Conservation (phyloP, 2,797 vertebrate species). For the Peromyscus aztecus region DNA sequence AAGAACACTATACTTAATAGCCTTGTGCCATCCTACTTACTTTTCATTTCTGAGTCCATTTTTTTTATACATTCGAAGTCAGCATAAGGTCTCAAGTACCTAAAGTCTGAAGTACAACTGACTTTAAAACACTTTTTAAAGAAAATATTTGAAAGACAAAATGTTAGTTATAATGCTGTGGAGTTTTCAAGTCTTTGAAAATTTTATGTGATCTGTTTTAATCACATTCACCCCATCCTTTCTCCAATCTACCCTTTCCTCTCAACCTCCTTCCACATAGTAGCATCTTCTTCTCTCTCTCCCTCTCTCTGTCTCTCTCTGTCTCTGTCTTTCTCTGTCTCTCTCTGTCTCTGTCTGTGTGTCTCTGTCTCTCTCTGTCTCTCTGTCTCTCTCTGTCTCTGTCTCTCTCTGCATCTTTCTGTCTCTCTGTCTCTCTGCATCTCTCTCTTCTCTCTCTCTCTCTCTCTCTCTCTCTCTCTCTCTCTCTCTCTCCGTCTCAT, state of each 20-base stretch:
- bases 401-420: too few relatives aligned
- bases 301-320: too few relatives aligned
- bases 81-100: background rate
- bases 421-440: too few relatives aligned
- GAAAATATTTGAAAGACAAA: background rate
- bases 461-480: background rate
- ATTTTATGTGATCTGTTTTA: background rate
- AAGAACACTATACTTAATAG: background rate
- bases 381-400: too few relatives aligned
- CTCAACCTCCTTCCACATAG: too few relatives aligned
- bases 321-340: background rate
- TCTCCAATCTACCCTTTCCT: background rate
- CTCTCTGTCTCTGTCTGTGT: too few relatives aligned
- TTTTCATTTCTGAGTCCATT: background rate
- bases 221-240: background rate
- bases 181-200: background rate
- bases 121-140: background rate
- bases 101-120: background rate
- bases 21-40: rapidly evolving
- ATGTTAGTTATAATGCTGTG: background rate
- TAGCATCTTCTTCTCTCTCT: too few relatives aligned
- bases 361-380: too few relatives aligned
- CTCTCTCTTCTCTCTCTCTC: too few relatives aligned
- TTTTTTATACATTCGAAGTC: background rate
- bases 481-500: background rate